Evolutionary conservation across 53 echinoderm and acorn worm species (phyloP), one percentile per base, ranked within the genome.

Genomic region (Henricia sp.): DNA sequence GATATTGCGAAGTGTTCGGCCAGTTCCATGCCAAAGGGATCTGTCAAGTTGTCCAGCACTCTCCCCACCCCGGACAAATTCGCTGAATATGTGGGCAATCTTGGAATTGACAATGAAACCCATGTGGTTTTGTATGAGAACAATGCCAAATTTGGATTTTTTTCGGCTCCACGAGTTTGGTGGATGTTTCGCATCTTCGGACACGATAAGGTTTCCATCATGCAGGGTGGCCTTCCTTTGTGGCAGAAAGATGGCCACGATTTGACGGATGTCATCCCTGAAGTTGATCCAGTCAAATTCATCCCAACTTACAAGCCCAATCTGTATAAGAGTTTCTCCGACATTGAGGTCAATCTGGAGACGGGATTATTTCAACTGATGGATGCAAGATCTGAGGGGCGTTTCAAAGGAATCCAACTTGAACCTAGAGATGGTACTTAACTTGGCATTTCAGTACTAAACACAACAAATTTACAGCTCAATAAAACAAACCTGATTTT

Each of bases 41-140:
- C 66, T 1, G 11, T 3, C 14, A 80, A 80, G 8, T 48, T 80
- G 28, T 74, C 91, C n/a, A 82, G 84, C 82, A 94, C 94, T 23
- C 77, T 99, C 26, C 94, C 91, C 42, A 77, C 77, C 20, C 83
- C 92, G 4, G 85, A 92, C 19, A 34, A 37, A n/a, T 99, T 99
- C 42, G 84, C 88, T 0, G 84, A 92, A 25, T 89, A 89, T 58
- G 91, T 91, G 13, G 89, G 92, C 5, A 82, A 89, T 9, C 87
- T 92, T 19, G 94, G 99, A n/a, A 92, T 99, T 44, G 54, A 68
- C 33, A 90, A 94, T n/a, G 87, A 94, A 42, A 92, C 92, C 17
- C 99, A 99, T 48, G 94, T 99, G 1, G 87, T 99, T 2, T 84
- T 99, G n/a, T 99, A 95, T 26, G 99, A 99, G 58, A 92, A 84